Conservation (phyloP, 2,888 invertebrate species). For the Tenthredo notha region DNA sequence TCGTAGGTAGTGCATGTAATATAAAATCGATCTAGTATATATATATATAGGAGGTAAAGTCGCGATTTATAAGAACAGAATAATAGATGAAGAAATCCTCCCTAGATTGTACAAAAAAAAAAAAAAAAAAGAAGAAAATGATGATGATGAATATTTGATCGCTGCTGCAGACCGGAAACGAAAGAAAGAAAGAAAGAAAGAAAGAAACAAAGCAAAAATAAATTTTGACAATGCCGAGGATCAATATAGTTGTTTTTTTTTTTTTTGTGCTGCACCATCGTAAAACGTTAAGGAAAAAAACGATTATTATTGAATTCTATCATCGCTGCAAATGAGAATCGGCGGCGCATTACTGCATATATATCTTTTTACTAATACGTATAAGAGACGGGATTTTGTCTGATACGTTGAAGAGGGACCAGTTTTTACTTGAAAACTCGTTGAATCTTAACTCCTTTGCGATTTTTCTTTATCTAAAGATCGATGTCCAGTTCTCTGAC, state of each 20-base stretch:
- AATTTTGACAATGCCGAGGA: neutral
- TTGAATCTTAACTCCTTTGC: slow-evolving; percentile 37
- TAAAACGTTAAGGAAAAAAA: neutral
- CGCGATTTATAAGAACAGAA: neutral
- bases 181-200: no score
- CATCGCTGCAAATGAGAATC: slow-evolving; percentile 10
- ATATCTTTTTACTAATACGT: neutral
- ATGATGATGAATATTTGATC: neutral
- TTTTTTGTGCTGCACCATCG: neutral
- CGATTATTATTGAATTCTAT: neutral
- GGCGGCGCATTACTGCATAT: neutral
- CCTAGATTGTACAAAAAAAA: neutral
- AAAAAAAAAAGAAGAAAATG: no score
- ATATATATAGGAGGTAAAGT: neutral
- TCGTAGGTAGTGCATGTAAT: neutral
- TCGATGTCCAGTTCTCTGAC: neutral
- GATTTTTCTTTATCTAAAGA: neutral
- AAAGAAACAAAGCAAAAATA: no score
- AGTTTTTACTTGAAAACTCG: slow-evolving; percentile 42
- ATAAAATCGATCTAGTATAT: neutral
- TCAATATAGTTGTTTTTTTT: no score
- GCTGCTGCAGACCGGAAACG: no score
- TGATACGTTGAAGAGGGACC: slow-evolving; percentile 28
- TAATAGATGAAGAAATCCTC: neutral
- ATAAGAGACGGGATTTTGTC: slow-evolving; percentile 14